A percentile compares a stretch with the other conserved stretches of the same genome.
phyloP scores from a whole-genome alignment of 2,888 invertebrate species.

The Noctua janthina region DNA sequence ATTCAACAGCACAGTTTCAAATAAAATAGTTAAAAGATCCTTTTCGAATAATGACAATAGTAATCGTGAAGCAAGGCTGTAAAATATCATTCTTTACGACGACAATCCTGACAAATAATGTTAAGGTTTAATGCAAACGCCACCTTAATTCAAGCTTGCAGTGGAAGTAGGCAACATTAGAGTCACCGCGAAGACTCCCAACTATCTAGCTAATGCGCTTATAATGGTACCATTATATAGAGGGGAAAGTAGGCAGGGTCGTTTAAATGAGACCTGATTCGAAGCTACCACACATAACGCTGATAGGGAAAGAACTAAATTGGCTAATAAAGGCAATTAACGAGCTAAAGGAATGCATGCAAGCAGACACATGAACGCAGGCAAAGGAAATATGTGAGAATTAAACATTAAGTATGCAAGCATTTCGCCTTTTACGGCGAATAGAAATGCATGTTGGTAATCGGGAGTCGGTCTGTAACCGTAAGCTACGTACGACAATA shows the following conservation, averaged over 20 bases:
- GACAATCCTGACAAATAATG: slow-evolving; percentile 61
- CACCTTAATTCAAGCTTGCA: slow-evolving; percentile 71
- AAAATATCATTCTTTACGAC: slow-evolving; percentile 54
- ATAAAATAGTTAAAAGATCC: slow-evolving; percentile 16
- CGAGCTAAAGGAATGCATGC: slow-evolving; percentile 29
- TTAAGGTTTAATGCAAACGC: slow-evolving; percentile 72
- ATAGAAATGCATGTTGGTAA: slow-evolving; percentile 42
- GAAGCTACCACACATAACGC: slow-evolving; percentile 47
- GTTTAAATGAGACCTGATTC: slow-evolving; percentile 76
- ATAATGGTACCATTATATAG: slow-evolving; percentile 83
- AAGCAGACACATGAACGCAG: slow-evolving; percentile 27
- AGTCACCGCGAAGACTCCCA: slow-evolving; percentile 74
- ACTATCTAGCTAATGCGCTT: slow-evolving; percentile 84
- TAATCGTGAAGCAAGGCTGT: slow-evolving; percentile 9
- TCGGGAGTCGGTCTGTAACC: slow-evolving; percentile 24
- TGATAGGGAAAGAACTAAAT: slow-evolving; percentile 47
- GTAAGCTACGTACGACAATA: slow-evolving; percentile 34
- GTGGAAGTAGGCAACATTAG: slow-evolving; percentile 72
- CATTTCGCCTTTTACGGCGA: slow-evolving; percentile 18
- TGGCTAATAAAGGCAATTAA: slow-evolving; percentile 47
- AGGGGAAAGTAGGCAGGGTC: slow-evolving; percentile 82
- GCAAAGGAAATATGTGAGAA: slow-evolving; percentile 25
- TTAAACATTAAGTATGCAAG: slow-evolving; percentile 14
- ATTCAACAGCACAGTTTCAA: neutral
- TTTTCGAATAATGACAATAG: slow-evolving; percentile 19